Percentiles rank a stretch among this genome's conserved stretches.
Conservation (phyloP, 2,113 vertebrate genomes). For the Peucedramus taeniatus region DNA sequence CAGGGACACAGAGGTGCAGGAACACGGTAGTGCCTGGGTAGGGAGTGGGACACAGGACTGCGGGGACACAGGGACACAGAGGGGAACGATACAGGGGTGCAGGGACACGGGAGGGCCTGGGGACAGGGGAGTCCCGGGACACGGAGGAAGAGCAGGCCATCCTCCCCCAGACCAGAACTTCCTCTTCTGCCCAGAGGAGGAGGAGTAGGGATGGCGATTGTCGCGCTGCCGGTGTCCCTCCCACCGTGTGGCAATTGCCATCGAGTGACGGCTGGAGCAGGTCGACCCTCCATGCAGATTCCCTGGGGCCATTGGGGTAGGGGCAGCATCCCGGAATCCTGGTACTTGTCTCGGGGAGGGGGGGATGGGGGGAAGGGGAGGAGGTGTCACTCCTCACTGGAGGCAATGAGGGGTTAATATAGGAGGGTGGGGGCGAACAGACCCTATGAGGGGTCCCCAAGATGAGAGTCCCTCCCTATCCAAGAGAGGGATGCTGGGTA, state of each 20-base stretch:
- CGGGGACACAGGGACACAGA: background rate
- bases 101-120: background rate
- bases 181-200: background rate
- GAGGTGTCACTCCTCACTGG: background rate
- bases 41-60: background rate
- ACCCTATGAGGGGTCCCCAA: background rate
- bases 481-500: background rate
- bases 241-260: background rate
- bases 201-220: background rate
- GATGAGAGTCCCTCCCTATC: background rate
- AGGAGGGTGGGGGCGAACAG: background rate
- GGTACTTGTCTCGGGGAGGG: too few species aligned
- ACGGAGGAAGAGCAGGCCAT: background rate
- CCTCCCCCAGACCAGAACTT: background rate
- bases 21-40: background rate
- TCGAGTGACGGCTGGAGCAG: background rate
- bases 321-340: background rate
- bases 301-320: background rate
- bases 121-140: too few species aligned
- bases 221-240: background rate
- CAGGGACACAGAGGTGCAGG: background rate
- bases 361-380: fast-evolving
- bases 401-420: too few species aligned
- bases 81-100: background rate
- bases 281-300: background rate